A percentile compares a stretch with the other conserved stretches of the same genome.
These are phyloP conservation scores for Sternarchorhynchus goeldii DNA, from an alignment of 2,797 vertebrate genomes.

Conservation along the genomic window DNA sequence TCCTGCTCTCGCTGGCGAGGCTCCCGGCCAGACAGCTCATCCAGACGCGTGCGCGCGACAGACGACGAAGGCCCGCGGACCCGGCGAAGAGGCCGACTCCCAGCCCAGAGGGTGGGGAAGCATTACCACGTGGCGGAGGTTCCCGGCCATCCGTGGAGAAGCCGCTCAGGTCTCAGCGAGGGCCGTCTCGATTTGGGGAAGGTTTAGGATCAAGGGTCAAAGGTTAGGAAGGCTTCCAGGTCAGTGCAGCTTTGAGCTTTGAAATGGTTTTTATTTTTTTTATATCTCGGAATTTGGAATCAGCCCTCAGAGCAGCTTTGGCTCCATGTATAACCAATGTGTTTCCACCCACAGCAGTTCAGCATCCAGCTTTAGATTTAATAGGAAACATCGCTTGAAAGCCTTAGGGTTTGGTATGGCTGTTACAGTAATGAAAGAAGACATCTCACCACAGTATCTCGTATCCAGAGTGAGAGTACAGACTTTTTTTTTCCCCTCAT, in stretches of 20 bases:
- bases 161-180: background rate
- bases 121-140: background rate
- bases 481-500: conserved; percentile 30
- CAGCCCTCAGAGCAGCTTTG: conserved; percentile 31
- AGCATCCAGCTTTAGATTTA: conserved; percentile 33
- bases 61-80: conserved; percentile 49
- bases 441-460: conserved; percentile 46
- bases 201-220: conserved; percentile 4
- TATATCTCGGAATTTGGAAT: conserved; percentile 11
- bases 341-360: conserved; percentile 46
- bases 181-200: conserved; percentile 9
- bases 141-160: background rate
- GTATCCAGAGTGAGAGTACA: conserved; percentile 50
- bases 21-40: conserved; percentile 75
- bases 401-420: conserved; percentile 44
- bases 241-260: conserved; percentile 29
- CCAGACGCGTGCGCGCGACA: conserved; percentile 71
- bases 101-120: conserved; percentile 18
- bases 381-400: conserved; percentile 31
- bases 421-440: conserved; percentile 53
- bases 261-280: background rate
- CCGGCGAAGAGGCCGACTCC: conserved; percentile 43
- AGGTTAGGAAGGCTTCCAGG: conserved; percentile 30
- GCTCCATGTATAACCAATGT: conserved; percentile 26
- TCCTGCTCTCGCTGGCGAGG: conserved; percentile 89